Evolutionary conservation across 64 coral and sea anemone species (phyloP), one percentile per base, ranked within the genome.

Genomic region (Cladopsammia gracilis): DNA sequence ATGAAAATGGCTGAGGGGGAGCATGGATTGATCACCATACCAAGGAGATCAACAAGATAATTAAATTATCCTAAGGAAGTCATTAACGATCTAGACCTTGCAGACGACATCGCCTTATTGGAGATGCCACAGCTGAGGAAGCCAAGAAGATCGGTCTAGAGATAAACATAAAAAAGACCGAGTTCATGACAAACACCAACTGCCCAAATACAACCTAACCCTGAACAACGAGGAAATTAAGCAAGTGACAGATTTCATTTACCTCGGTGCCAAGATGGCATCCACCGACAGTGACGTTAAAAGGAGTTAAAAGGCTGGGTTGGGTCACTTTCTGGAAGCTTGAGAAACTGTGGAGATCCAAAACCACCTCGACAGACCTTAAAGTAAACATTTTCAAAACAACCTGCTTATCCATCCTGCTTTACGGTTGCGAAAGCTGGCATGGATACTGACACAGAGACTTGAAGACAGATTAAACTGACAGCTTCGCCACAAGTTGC

Each of bases 81-180:
- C 58, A 71, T 78, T 0, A 90, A 72, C 20, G 88, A 79, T 72
- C 88, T 90, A 6, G 88, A 90, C 88, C 88, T 79, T 52, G 88
- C 88, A 5, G 88, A 90, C 14, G 75, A 90, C 42, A 51, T 66
- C 15, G 74, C 58, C 47, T 72, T 79, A 18, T 15, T 79, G 6
- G 19, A 73, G 13, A 67, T 14, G 67, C 57, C 3, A 9, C 78
- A 5, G 74, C 77, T 60, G 66, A 60, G 51, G 73, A 70, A 18
- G 72, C 87, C 1, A 34, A 18, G 7, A 5, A 77, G 5, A 45
- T 89, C 23, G 73, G 87, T 12, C 73, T 89, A 2, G 18, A 89
- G 5, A 77, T 71, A 18, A 89, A 80, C 22, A 73, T 70, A 18
- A 79, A n/a, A 22, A 90, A 90, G 11, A 90, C 88, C 0, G 88